Base-by-base conservation (phyloP, 2,888 invertebrate species). In the Scelioninae gen. 1 region DNA sequence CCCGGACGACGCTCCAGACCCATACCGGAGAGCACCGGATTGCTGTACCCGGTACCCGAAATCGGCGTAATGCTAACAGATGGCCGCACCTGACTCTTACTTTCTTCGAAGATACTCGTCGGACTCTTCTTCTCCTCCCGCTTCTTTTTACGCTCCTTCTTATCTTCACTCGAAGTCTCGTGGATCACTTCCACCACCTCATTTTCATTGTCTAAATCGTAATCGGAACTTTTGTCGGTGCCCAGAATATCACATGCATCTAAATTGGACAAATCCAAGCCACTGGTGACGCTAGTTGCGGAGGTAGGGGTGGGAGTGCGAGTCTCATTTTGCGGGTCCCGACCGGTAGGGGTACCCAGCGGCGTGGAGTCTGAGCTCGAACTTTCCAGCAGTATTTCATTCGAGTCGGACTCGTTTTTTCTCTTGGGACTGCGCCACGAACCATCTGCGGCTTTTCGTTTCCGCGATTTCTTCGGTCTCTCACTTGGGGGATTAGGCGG, bases 1-100 rank as follows among this genome's bases (percentile, higher is more conserved):
- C 96, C 96, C 0, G 96, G 95, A 32, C 96, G 93, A 74, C 95
- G 93, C 86, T 96, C 96, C 53, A 95, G 92, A 76, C 95, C 94
- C 91, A 93, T 93, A 13, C 93, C 93, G 23, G 94, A 93, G 40
- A 95, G 90, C 91, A 95, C 94, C 10, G 95, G 74, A 16, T 80
- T 94, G 34, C 94, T 94, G 75, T 94, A 93, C 87, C 92, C 88
- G 71, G 88, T 86, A 72, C 89, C 88, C 1, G 92, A 88, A 49
- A 95, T 94, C 0, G 95, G 94, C 3, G 95, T 95, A n/a, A 95
- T 94, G 86, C 94, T 94, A 23, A 95, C 94, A 53, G 95, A 94
- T 5, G 94, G 94, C 15, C 94, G 93, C 6, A 95, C 93, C 38
- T 94, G 88, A 84, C 90, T 93, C 93, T 95, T 91, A 92, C 94